phyloP scores from a whole-genome alignment of 37 sponge, comb jelly and placozoan genomes.

The Amphimedon queenslandica region DNA sequence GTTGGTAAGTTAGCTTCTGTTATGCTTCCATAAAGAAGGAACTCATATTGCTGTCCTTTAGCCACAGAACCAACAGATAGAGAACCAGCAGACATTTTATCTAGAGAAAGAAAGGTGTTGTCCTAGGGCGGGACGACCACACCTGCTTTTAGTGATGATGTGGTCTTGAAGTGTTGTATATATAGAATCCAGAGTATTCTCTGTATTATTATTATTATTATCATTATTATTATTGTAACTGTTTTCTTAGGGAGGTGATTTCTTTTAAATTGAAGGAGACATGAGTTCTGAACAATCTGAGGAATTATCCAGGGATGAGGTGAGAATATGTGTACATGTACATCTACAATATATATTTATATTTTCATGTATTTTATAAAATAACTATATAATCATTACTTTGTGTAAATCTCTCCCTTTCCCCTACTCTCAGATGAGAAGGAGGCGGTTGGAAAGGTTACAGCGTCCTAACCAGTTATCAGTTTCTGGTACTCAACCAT shows the following conservation, averaged over 20 bases:
- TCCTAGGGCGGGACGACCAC: background rate
- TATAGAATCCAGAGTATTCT: too few species aligned
- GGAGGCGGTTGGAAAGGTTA: background rate
- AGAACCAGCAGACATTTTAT: background rate
- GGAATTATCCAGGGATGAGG: conserved; percentile 4
- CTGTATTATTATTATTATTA: too few species aligned
- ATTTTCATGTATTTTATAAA: too few species aligned
- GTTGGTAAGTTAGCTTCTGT: conserved; percentile 25
- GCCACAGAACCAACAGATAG: background rate
- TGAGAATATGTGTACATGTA: background rate
- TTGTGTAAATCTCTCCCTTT: background rate
- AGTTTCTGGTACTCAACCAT: too few species aligned
- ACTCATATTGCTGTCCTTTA: conserved; percentile 26
- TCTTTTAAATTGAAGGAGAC: background rate
- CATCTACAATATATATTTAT: too few species aligned
- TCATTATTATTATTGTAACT: too few species aligned
- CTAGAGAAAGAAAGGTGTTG: background rate
- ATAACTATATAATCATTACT: background rate
- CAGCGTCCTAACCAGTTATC: too few species aligned
- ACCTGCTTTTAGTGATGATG: background rate
- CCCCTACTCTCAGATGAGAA: background rate
- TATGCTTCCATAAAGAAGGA: conserved; percentile 67
- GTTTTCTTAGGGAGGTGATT: background rate
- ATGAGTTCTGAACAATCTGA: background rate
- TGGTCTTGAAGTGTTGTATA: background rate